Percentiles rank a stretch among this genome's conserved stretches.
These are phyloP conservation scores for Leuciscus waleckii DNA, from an alignment of 2,797 vertebrate species.

Conservation along the genomic window DNA sequence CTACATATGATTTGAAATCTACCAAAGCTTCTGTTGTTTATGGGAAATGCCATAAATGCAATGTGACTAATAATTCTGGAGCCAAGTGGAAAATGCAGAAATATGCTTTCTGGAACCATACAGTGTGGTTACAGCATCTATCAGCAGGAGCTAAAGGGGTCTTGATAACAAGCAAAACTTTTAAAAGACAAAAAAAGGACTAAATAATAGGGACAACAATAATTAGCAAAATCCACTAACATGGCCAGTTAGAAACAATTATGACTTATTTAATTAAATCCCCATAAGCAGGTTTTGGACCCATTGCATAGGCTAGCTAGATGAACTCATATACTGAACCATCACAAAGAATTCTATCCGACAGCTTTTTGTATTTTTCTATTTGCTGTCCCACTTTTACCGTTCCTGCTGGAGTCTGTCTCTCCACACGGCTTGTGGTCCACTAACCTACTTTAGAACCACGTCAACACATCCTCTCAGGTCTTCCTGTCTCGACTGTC, in stretches of 20 bases:
- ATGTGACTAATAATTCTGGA: background rate
- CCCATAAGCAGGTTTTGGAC: background rate
- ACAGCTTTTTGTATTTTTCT: slow-evolving; percentile 47
- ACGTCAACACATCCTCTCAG: slow-evolving; percentile 75
- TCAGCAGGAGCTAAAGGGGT: background rate
- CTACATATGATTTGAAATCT: slow-evolving; percentile 2
- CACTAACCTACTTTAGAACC: slow-evolving; percentile 82
- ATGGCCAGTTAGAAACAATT: no score
- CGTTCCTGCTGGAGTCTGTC: slow-evolving; percentile 37
- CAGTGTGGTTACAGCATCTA: background rate
- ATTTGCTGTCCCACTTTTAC: slow-evolving; percentile 53
- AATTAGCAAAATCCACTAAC: background rate
- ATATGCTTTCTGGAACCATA: background rate
- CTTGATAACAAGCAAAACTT: background rate
- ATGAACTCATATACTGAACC: slow-evolving; percentile 20
- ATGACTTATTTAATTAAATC: background rate
- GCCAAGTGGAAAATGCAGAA: background rate
- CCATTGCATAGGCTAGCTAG: slow-evolving; percentile 13
- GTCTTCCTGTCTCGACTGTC: slow-evolving; percentile 76
- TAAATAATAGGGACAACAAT: background rate
- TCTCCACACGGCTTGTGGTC: slow-evolving; percentile 66
- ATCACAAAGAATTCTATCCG: slow-evolving; percentile 69
- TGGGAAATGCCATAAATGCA: background rate
- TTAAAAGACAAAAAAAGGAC: background rate
- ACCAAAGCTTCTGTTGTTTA: background rate